Conservation (phyloP, 64 coral and sea anemone genomes). For the Montipora foliosa region DNA sequence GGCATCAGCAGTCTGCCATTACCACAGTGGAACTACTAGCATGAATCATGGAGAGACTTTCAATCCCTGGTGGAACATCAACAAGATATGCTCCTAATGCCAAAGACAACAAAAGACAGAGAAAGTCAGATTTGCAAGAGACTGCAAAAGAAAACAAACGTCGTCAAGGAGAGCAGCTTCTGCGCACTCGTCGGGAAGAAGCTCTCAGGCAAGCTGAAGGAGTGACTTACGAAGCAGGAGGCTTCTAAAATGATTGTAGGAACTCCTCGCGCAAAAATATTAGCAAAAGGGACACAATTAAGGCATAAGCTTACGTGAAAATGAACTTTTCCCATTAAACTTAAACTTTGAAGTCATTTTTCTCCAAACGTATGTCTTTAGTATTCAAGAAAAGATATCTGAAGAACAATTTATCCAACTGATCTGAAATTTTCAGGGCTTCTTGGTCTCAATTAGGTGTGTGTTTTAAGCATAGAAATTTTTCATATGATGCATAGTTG, state of each 20-base stretch:
- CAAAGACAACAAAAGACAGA: no score
- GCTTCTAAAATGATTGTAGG: not conserved
- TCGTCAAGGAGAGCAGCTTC: no score
- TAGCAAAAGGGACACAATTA: not conserved
- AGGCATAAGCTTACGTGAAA: not conserved
- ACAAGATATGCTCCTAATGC: no score
- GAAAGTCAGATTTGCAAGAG: no score
- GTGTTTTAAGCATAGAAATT: not conserved
- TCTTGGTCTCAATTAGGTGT: not conserved
- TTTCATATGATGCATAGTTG: not conserved
- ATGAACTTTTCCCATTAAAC: not conserved
- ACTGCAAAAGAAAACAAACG: no score
- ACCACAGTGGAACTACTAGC: conserved; percentile 52
- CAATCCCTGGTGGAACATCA: no score
- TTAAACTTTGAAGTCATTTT: not conserved
- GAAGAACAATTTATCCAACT: not conserved
- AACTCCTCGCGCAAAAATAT: not conserved
- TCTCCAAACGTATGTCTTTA: not conserved
- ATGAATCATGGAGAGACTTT: conserved; percentile 46
- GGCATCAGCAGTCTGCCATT: conserved; percentile 71
- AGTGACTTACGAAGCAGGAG: conserved; percentile 53
- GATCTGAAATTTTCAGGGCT: conserved; percentile 15
- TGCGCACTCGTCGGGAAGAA: no score
- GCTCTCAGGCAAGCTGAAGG: not conserved
- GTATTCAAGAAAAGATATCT: not conserved